A percentile compares a stretch with the other conserved stretches of the same genome.
These are phyloP conservation scores for Selenia dentaria DNA, from an alignment of 2,888 invertebrate species.

Conservation along the genomic window DNA sequence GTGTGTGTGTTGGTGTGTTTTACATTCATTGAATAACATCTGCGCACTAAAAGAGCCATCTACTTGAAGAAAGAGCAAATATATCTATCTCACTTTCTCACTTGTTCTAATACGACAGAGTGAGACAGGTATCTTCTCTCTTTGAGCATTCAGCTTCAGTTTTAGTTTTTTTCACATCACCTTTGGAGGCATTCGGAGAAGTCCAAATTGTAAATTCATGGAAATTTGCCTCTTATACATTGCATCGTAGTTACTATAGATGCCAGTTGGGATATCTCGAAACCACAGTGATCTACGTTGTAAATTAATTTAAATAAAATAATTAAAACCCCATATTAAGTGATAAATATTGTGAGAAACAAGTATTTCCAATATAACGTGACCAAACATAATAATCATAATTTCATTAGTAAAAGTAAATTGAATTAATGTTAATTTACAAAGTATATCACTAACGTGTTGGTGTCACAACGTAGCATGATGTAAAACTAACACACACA, in stretches of 20 bases:
- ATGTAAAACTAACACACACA: slow-evolving; percentile 80
- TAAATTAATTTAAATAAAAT: slow-evolving; percentile 1
- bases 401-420: no score
- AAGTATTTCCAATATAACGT: no score
- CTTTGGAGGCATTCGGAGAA: slow-evolving; percentile 18
- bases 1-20: slow-evolving; percentile 71
- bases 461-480: slow-evolving; percentile 54
- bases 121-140: slow-evolving; percentile 16
- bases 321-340: no score
- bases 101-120: slow-evolving; percentile 14
- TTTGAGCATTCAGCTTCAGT: slow-evolving; percentile 31
- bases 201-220: slow-evolving; percentile 9
- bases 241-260: slow-evolving; percentile 28
- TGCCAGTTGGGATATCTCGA: slow-evolving; percentile 20
- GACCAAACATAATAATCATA: no score
- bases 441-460: slow-evolving; percentile 18
- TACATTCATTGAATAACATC: slow-evolving; percentile 36
- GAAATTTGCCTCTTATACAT: slow-evolving; percentile 13
- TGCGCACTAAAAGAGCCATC: slow-evolving; percentile 33
- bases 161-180: slow-evolving; percentile 31
- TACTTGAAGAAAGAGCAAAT: slow-evolving; percentile 12
- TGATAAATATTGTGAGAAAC: no score
- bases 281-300: not conserved
- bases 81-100: slow-evolving; percentile 18
- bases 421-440: slow-evolving; percentile 11